Evolutionary conservation across 2,113 vertebrate species (phyloP).

Genomic region (Megaleporinus macrocephalus): DNA sequence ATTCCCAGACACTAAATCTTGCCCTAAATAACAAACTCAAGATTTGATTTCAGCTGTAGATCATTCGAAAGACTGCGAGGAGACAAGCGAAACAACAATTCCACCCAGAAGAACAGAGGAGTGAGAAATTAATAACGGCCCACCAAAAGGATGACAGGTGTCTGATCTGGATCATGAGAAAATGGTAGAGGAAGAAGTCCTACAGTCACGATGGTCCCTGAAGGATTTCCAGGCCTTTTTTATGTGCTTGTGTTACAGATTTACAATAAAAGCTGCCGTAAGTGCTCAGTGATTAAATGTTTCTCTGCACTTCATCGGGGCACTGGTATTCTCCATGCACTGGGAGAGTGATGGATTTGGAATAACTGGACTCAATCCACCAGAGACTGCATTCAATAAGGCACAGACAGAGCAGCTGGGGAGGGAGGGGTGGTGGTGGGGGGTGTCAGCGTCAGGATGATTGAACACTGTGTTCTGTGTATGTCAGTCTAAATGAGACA

Average conservation of each 20-base stretch:
- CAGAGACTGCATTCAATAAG: not conserved
- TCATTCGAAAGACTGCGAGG: not conserved
- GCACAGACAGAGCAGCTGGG: no score
- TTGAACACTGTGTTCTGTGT: not conserved
- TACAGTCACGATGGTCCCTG: not conserved
- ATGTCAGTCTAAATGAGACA: not conserved
- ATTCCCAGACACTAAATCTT: no score
- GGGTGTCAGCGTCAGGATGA: not conserved
- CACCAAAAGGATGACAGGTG: not conserved
- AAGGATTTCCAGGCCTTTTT: not conserved
- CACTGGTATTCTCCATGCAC: not conserved
- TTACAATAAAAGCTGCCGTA: constrained; percentile 11
- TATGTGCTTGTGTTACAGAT: not conserved
- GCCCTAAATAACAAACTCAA: not conserved
- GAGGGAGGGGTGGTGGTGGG: no score
- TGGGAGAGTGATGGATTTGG: constrained; percentile 4
- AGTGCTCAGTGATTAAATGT: constrained; percentile 8
- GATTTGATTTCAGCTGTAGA: not conserved
- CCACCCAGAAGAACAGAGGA: not conserved
- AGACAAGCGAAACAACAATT: not conserved
- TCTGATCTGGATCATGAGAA: constrained; percentile 6
- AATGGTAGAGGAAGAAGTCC: not conserved
- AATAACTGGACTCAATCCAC: constrained; percentile 6
- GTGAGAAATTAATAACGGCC: not conserved
- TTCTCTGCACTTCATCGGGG: not conserved